Conservation (phyloP, 30 jellyfish, hydroid and myxozoan genomes). For the Hydractinia symbiolongicarpus region DNA sequence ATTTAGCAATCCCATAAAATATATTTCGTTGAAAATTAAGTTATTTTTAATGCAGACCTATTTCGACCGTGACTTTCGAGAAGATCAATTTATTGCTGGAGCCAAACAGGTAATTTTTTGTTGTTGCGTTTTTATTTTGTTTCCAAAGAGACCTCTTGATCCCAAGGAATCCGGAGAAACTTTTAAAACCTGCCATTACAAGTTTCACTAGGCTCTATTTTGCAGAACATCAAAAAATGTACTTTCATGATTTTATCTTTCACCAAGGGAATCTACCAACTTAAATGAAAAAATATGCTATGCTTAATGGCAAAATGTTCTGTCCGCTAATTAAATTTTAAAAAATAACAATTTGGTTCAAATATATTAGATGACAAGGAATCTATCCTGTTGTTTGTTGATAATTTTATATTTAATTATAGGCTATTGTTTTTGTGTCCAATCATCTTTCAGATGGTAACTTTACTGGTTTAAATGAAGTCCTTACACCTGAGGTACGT, state of each 20-base stretch:
- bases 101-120: constrained; percentile 49
- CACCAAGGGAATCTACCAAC: too few species aligned
- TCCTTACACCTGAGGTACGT: constrained; percentile 51
- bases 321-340: too few species aligned
- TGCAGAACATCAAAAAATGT: too few species aligned
- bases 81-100: constrained; percentile 42
- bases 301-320: too few species aligned
- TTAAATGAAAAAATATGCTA: too few species aligned
- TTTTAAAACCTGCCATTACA: too few species aligned
- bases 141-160: not conserved
- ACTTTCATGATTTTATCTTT: too few species aligned
- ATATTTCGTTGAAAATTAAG: constrained; percentile 44
- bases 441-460: constrained; percentile 39
- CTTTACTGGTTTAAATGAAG: constrained; percentile 32
- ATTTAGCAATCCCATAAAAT: constrained; percentile 37
- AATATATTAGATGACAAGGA: too few species aligned
- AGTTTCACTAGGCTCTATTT: too few species aligned
- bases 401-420: not conserved
- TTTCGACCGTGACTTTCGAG: constrained; percentile 48
- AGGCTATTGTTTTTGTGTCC: constrained; percentile 56
- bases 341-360: too few species aligned
- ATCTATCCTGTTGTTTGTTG: too few species aligned
- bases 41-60: constrained; percentile 38
- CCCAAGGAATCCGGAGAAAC: not conserved
- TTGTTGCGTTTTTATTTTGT: not conserved